Conservation (phyloP, 1,140 invertebrate species). For the Watersipora subatra region DNA sequence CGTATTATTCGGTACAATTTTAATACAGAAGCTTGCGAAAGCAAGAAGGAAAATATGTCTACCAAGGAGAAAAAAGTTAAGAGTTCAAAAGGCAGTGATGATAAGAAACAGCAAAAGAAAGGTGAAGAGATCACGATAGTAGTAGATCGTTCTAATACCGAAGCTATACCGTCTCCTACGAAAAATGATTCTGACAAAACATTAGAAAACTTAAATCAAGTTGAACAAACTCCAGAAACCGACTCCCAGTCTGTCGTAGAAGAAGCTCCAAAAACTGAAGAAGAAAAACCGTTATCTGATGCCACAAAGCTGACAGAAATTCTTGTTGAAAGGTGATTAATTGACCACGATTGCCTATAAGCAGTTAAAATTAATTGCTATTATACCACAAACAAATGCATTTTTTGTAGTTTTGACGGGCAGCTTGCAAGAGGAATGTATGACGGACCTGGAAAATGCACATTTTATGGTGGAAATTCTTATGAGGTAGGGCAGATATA, state of each 20-base stretch:
- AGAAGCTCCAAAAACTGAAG: not conserved
- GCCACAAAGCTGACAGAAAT: not conserved
- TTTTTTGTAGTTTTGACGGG: conserved; percentile 30
- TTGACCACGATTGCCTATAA: too few relatives aligned
- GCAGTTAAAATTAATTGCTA: too few relatives aligned
- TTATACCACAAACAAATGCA: too few relatives aligned
- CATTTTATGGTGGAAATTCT: conserved; percentile 28
- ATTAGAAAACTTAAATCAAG: not conserved
- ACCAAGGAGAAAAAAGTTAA: not conserved
- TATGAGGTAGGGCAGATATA: conserved; percentile 25
- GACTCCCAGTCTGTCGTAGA: too few relatives aligned
- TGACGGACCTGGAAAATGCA: conserved; percentile 30
- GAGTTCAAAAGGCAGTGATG: not conserved
- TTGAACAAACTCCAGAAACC: too few relatives aligned
- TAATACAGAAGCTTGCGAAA: too few relatives aligned
- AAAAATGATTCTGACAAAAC: not conserved
- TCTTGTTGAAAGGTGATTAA: not conserved
- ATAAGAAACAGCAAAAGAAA: not conserved
- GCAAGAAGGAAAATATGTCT: too few relatives aligned
- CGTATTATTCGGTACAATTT: too few relatives aligned
- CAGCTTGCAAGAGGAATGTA: conserved; percentile 34
- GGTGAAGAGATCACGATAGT: not conserved
- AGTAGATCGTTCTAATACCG: not conserved
- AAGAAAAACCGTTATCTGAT: not conserved
- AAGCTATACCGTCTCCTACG: not conserved